Base-by-base conservation (phyloP, 30 jellyfish, hydroid and myxozoan species). In the Aurelia coerulea region DNA sequence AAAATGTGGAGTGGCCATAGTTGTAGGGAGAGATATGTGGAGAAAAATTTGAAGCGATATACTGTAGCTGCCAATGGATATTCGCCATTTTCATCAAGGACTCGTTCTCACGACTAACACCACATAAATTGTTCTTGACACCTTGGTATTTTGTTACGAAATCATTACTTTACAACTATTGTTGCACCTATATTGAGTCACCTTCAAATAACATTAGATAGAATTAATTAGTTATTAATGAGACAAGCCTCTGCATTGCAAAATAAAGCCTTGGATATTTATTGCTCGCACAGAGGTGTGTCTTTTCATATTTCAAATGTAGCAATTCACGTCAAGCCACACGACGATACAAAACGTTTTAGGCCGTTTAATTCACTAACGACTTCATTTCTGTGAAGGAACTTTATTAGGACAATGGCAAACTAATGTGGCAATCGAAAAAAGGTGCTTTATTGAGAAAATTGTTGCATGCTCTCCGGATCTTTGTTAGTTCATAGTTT, bases 121-220 rank as follows among this genome's bases (percentile, higher is more conserved):
- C 14, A 41, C 62, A 62, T 72, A 83, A 42, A 60, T 71, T 74
- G 62, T 65, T 3, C 19, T 83, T 83, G 92, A 83, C 92, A 62
- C 92, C 49, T 19, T 72, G 79, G 68, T 71, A 70, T 70, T 83
- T 65, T 73, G 85, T 62, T 52, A 3, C 49, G 70, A 70, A 69
- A 59, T 32, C 39, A 62, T 83, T 83, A 70, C 63, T 9, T 49
- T 17, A 54, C 17, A 53, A 56, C 75, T 83, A 59, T 72, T 72
- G 86, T 62, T 52, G 79, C 86, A 71, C 18, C 15, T 71, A 83
- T 83, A 83, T 83, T 83, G 92, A 52, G 33, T 73, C 39, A 83
- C 78, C 5, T 33, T 83, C 49, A 69, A 83, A 35, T 76, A 54
- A 3, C 62, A 71, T 68, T 70, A 59, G 73, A 62, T 1, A 81